Evolutionary conservation across 30 jellyfish, hydroid and myxozoan species (phyloP).

Genomic region (Kudoa iwatai): DNA sequence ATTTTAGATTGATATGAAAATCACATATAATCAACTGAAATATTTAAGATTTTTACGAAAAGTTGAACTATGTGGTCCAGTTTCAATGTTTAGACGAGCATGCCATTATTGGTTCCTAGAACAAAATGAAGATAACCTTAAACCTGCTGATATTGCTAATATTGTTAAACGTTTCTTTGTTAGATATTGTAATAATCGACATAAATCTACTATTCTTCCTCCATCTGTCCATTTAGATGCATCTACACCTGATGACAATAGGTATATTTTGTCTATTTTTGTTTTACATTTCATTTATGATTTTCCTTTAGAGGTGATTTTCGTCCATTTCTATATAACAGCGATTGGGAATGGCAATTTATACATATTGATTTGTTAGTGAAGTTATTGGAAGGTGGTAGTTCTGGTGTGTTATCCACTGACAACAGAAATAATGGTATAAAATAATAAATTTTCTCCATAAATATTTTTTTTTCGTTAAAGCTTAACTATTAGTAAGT

Average conservation of each 20-base stretch:
- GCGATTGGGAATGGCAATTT: constrained; percentile 80
- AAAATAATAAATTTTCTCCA: no score
- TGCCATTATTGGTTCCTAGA: constrained; percentile 14
- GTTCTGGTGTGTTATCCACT: no score
- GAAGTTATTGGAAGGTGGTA: no score
- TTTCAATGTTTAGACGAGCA: constrained; percentile 28
- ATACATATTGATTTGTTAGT: constrained; percentile 21
- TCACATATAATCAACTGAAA: constrained; percentile 33
- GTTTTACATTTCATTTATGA: neutral
- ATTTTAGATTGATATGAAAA: constrained; percentile 33
- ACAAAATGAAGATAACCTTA: neutral
- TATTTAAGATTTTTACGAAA: constrained; percentile 22
- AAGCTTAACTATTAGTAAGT: no score
- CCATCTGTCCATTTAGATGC: constrained; percentile 13
- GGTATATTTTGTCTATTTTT: neutral
- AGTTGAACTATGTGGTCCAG: constrained; percentile 40
- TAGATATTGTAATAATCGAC: constrained; percentile 29
- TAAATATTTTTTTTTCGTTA: no score
- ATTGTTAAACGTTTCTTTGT: constrained; percentile 34
- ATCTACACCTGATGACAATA: neutral
- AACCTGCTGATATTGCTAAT: constrained; percentile 19
- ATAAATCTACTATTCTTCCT: constrained; percentile 35
- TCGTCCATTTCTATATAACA: constrained; percentile 46
- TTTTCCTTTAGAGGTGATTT: constrained; percentile 11
- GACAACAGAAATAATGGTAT: no score